These are phyloP conservation scores for Stenotaenia linearis DNA, from an alignment of 2,888 invertebrate genomes.

Conservation along the genomic window DNA sequence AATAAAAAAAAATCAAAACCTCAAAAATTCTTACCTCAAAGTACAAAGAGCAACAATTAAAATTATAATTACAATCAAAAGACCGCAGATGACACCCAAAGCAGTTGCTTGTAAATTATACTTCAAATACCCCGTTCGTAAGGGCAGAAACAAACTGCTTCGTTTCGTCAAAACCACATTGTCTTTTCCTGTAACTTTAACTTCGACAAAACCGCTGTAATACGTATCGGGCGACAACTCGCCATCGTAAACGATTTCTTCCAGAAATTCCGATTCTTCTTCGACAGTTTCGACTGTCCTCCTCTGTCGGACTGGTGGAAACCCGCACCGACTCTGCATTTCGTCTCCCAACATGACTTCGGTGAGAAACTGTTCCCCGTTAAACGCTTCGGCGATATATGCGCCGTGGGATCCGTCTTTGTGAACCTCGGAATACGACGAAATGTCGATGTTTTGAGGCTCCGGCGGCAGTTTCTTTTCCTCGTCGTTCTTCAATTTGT, in stretches of 20 bases:
- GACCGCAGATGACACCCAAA: constrained; percentile 30
- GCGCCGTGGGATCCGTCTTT: constrained; percentile 63
- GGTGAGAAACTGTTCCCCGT: constrained; percentile 46
- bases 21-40: constrained; percentile 13
- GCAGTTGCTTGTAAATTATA: constrained; percentile 30
- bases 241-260: constrained; percentile 56
- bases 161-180: constrained; percentile 33
- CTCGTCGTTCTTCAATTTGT: constrained; percentile 38
- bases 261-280: background rate
- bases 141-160: constrained; percentile 29
- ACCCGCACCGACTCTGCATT: constrained; percentile 32
- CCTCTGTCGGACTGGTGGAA: background rate
- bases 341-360: constrained; percentile 35
- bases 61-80: constrained; percentile 30
- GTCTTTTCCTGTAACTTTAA: constrained; percentile 52
- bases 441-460: constrained; percentile 56
- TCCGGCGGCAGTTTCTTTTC: constrained; percentile 39
- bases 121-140: constrained; percentile 27
- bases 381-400: constrained; percentile 78
- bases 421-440: constrained; percentile 68
- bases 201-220: constrained; percentile 79
- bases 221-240: constrained; percentile 67
- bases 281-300: background rate
- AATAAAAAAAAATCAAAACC: no score
- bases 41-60: constrained; percentile 28